These are phyloP conservation scores for Margarornis squamiger DNA, from an alignment of 2,797 vertebrate species.

Conservation along the genomic window DNA sequence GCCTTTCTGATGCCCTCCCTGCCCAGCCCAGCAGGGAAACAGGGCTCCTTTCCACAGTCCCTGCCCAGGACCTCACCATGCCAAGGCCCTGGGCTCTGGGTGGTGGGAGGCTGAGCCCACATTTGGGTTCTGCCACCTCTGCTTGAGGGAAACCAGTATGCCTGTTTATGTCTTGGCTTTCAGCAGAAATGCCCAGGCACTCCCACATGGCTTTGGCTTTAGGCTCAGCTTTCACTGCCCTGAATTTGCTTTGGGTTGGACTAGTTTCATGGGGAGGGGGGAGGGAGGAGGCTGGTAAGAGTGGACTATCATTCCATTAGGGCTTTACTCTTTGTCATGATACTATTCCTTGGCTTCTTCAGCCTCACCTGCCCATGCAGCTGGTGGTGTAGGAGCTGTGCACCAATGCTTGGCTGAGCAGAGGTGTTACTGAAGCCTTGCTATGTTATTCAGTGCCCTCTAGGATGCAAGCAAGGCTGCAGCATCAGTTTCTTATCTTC, in stretches of 20 bases:
- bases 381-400: background rate
- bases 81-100: background rate
- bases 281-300: background rate
- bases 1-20: background rate
- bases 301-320: background rate
- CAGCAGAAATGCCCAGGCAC: background rate
- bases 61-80: rapidly evolving
- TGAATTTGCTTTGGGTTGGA: background rate
- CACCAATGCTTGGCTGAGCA: rapidly evolving
- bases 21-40: background rate
- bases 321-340: background rate
- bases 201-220: background rate
- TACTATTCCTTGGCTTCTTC: background rate
- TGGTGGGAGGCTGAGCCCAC: background rate
- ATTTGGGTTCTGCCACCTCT: background rate
- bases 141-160: background rate
- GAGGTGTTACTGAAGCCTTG: background rate
- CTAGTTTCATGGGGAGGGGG: background rate
- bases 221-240: background rate
- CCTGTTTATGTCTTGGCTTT: background rate
- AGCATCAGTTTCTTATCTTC: background rate
- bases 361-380: background rate
- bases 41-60: background rate
- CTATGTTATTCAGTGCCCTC: background rate
- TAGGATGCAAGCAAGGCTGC: background rate